phyloP scores from a whole-genome alignment of 2,797 vertebrate genomes.

The Todus mexicanus region DNA sequence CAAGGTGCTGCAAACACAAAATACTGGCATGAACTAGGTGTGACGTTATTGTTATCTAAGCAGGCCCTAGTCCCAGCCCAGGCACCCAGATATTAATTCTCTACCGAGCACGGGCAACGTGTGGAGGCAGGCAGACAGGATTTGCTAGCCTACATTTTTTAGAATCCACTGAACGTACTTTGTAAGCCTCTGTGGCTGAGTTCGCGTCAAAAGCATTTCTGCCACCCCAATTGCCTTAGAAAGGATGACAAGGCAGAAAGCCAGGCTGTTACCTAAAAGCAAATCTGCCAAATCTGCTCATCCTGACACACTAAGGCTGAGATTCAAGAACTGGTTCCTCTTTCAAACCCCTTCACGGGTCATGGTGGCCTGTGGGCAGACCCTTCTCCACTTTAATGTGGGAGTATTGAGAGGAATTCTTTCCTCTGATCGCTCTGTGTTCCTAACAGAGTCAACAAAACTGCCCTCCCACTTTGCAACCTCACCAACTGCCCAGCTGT shows the following conservation, averaged over 20 bases:
- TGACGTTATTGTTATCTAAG: background rate
- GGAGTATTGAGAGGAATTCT: background rate
- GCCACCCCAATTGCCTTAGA: background rate
- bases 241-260: background rate
- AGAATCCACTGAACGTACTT: background rate
- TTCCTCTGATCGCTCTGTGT: background rate
- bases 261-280: background rate
- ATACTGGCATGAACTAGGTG: background rate
- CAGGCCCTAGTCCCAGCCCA: background rate
- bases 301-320: background rate
- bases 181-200: background rate
- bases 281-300: background rate
- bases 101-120: background rate
- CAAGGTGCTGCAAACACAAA: slow-evolving; percentile 74
- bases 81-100: background rate
- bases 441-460: background rate
- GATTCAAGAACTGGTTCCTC: background rate
- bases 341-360: background rate
- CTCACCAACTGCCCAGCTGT: background rate
- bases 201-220: background rate
- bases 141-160: background rate
- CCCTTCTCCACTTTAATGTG: background rate
- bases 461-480: background rate
- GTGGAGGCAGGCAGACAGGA: background rate
- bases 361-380: background rate